Conservation (phyloP, 2,888 invertebrate genomes). For the Trissolcus brochymenae region DNA sequence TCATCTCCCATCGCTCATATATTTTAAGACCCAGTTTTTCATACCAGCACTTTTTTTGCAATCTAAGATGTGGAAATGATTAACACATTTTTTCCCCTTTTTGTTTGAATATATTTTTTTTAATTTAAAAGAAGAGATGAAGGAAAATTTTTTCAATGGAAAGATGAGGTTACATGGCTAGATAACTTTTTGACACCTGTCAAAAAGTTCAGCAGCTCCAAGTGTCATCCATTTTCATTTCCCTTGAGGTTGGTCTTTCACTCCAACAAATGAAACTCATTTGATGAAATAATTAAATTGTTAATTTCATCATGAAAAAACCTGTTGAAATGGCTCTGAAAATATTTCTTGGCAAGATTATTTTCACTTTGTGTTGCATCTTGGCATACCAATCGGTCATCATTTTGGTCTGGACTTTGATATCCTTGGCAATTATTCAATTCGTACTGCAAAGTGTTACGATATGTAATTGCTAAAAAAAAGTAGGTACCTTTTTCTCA, state of each 20-base stretch:
- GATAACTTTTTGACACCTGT: too few relatives aligned
- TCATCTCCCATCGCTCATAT: too few relatives aligned
- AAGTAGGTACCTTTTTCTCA: not conserved
- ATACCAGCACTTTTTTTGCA: not conserved
- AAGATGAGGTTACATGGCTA: too few relatives aligned
- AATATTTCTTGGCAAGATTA: constrained; percentile 36
- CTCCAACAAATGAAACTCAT: not conserved
- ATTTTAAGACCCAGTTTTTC: too few relatives aligned
- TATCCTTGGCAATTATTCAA: constrained; percentile 25
- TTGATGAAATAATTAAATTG: not conserved
- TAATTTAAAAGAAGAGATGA: too few relatives aligned
- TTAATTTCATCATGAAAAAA: constrained; percentile 30
- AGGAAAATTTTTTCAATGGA: too few relatives aligned
- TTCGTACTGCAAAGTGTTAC: constrained; percentile 6
- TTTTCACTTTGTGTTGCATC: constrained; percentile 34
- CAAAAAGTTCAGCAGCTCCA: too few relatives aligned
- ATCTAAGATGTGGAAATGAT: constrained; percentile 1
- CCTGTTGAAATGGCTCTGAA: constrained; percentile 33
- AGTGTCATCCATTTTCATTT: too few relatives aligned
- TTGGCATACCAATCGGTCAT: constrained; percentile 29
- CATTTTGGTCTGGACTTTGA: constrained; percentile 23
- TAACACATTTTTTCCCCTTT: not conserved
- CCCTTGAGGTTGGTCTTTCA: not conserved
- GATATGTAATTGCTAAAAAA: constrained; percentile 1
- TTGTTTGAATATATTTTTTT: too few relatives aligned